Base-by-base conservation (phyloP, 2,797 vertebrate genomes). In the Nannoperca australis region DNA sequence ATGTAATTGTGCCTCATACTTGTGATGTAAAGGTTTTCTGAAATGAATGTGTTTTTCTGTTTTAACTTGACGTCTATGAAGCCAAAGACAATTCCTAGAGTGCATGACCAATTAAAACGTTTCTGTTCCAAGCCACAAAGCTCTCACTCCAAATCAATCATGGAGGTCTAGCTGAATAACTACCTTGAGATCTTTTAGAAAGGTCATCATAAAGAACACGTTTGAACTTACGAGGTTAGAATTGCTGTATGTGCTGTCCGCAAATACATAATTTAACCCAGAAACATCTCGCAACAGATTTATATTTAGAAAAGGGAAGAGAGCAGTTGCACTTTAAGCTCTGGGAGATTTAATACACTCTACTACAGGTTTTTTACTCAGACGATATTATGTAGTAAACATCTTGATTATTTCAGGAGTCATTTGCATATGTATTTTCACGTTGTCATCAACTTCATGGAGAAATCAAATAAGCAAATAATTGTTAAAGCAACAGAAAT, bases 291-390 rank as follows among this genome's bases (percentile, higher is more conserved):
- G 79, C 87, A 93, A 93, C 64, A 68, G 36, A 62, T 51, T 8
- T 88, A 89, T 77, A 85, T 90, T 92, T 92, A 89, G 88, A 92
- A 94, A 93, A 79, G 55, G 88, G 92, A 95, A 94, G 40, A 72
- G 2, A 27, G 30, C 42, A 71, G 24, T 67, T 50, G 56, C 66
- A 53, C 32, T 78, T 82, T 78, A 83, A 42, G 67, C 50, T 70
- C 2, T 80, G 10, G 36, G 76, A 63, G 49, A 58, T 47, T 22
- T 24, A 62, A 72, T n/a, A 59, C 32, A 30, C 13, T n/a, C n/a
- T n/a, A n/a, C n/a, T n/a, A 11, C 10, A 15, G 15, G 13, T 56
- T 54, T 64, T 74, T 7, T 42, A 27, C 1, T 64, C 6, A 17
- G 22, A 12, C 4, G n/a, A 63, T 24, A 42, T 18, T n/a, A 38